Evolutionary conservation across 1,140 invertebrate species (phyloP).

Genomic region (Chlorops oryzae): DNA sequence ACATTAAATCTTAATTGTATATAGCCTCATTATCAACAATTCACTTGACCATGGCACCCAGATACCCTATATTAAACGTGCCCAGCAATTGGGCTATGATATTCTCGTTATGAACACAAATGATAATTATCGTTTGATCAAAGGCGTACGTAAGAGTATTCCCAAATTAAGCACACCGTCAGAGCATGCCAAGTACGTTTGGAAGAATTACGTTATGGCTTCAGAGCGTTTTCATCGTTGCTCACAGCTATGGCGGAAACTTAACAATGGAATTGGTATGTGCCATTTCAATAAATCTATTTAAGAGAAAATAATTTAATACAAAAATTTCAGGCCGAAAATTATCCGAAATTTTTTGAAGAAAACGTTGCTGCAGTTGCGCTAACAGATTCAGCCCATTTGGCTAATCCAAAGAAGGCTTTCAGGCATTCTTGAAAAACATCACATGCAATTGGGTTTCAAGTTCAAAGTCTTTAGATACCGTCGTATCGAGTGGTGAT

Average conservation of each 20-base stretch:
- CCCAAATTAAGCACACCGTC: conserved; percentile 51
- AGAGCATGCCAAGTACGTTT: conserved; percentile 61
- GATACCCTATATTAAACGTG: conserved; percentile 66
- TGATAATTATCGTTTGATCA: conserved; percentile 53
- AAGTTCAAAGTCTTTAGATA: conserved; percentile 49
- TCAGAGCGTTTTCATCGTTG: conserved; percentile 64
- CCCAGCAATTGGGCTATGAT: conserved; percentile 59
- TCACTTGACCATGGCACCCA: conserved; percentile 66
- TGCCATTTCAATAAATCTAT: no score
- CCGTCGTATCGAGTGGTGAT: no score
- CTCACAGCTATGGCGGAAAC: conserved; percentile 70
- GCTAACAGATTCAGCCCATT: conserved; percentile 64
- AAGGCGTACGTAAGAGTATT: conserved; percentile 46
- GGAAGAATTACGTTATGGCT: conserved; percentile 58
- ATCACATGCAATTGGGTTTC: conserved; percentile 52
- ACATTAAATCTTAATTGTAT: background rate
- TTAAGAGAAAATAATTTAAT: conserved; percentile 12
- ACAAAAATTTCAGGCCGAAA: conserved; percentile 47
- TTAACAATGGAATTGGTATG: conserved; percentile 58
- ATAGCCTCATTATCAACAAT: conserved; percentile 73
- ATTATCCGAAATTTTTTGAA: conserved; percentile 49
- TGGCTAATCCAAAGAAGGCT: conserved; percentile 29
- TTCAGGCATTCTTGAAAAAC: conserved; percentile 41
- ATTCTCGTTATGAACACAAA: conserved; percentile 72
- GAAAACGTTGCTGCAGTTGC: conserved; percentile 62